These are phyloP conservation scores for Xestia rhomboidea DNA, from an alignment of 2,888 invertebrate species.

Conservation along the genomic window DNA sequence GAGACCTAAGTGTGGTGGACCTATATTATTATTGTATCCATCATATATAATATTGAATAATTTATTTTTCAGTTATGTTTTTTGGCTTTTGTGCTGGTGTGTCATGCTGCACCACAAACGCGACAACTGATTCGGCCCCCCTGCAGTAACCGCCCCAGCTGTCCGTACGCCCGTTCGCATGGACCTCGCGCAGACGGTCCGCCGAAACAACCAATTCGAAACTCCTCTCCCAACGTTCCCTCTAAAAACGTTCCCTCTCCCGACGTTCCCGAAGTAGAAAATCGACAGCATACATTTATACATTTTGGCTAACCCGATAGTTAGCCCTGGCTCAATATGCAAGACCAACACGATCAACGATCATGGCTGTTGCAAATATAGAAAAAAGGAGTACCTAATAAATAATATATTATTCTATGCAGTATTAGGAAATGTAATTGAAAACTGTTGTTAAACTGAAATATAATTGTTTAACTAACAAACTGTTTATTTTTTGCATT, in stretches of 20 bases:
- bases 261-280: too few relatives aligned
- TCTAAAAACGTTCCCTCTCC: too few relatives aligned
- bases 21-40: not conserved
- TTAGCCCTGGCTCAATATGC: not conserved
- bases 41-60: slow-evolving; percentile 1
- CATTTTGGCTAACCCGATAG: not conserved
- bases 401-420: too few relatives aligned
- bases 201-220: too few relatives aligned
- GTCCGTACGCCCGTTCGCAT: not conserved
- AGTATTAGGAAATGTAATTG: too few relatives aligned
- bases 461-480: too few relatives aligned
- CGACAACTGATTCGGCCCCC: too few relatives aligned
- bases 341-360: not conserved
- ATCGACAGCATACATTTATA: too few relatives aligned
- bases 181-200: too few relatives aligned
- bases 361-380: not conserved
- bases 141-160: not conserved
- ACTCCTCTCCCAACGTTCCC: too few relatives aligned
- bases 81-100: slow-evolving; percentile 4
- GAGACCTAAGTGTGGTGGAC: not conserved
- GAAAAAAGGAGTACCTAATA: not conserved
- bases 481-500: too few relatives aligned
- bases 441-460: too few relatives aligned
- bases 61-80: slow-evolving; percentile 28
- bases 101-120: not conserved